Evolutionary conservation across 2,113 vertebrate genomes (phyloP), one percentile per base, ranked within the genome.

Genomic region (Forbesichthys papilliferus): DNA sequence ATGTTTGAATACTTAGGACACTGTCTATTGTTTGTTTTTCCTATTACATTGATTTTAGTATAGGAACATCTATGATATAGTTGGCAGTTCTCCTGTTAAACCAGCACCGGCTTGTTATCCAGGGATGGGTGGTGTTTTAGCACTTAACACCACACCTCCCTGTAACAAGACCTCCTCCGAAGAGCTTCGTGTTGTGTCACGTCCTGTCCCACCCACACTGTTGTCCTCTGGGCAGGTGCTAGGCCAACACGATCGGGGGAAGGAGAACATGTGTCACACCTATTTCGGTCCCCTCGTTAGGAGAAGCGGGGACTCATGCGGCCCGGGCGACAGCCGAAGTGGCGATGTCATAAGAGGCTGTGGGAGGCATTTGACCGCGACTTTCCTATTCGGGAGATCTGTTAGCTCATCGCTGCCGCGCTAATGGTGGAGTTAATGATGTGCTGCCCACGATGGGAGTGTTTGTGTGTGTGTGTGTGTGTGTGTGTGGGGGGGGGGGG

Each of bases 281-380:
- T 86, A 90, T 91, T 89, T 88, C 69, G 72, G 86, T 75, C 69
- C 68, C 69, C 84, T 91, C 87, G 88, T 92, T 90, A 90, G 86
- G 78, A 91, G 77, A 85, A 89, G 88, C 78, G 68, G 85, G 78
- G 81, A 75, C 71, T 80, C 74, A 52, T 34, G 68, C 73, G 66
- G 87, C 52, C 83, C 49, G 57, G 60, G 49, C n/a, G 81, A 78
- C 73, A 74, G 70, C 61, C 53, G 72, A 75, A 75, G 74, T 66
- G 66, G 61, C 27, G 65, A 71, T 84, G 78, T 86, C 87, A 83
- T 77, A 66, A 64, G 84, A 68, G 71, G 78, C 65, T 76, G 87
- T 84, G 68, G 86, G 83, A 87, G 74, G 78, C 73, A 75, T 87
- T 87, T 91, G 84, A 89, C 89, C 82, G 83, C 75, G 83, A 87